These are phyloP conservation scores for Paedocypris sp. DNA, from an alignment of 2,113 vertebrate species.

Conservation along the genomic window DNA sequence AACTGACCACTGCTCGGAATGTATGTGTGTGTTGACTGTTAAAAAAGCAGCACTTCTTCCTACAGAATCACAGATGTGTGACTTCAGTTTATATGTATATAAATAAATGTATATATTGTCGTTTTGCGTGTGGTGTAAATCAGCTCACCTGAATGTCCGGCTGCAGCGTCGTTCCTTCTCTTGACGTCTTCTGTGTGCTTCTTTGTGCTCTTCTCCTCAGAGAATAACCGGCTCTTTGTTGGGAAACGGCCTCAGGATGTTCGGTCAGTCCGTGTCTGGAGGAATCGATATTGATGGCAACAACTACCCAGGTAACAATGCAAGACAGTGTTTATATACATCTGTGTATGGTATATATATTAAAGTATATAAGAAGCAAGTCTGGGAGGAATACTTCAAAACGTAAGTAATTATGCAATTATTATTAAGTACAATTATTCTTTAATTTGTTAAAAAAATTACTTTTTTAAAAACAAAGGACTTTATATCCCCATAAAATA, in stretches of 20 bases:
- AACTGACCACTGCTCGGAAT: no score
- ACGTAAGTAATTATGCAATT: neutral
- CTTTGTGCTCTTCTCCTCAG: conserved; percentile 41
- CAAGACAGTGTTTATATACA: neutral
- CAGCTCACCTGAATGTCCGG: neutral
- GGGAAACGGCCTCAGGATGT: conserved; percentile 65
- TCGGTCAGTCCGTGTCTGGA: conserved; percentile 76
- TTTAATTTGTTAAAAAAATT: neutral
- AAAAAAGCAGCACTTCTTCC: no score
- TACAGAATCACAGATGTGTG: no score
- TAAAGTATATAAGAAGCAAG: no score
- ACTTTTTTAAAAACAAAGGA: neutral
- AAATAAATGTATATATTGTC: no score
- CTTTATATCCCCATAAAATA: no score
- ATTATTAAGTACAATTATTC: neutral
- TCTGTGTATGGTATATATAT: no score
- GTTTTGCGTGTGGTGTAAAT: no score
- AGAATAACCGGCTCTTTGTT: conserved; percentile 65
- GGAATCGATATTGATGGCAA: conserved; percentile 74
- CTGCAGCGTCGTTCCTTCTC: neutral
- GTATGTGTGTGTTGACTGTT: no score
- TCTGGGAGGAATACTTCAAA: neutral
- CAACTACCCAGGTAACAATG: conserved; percentile 67
- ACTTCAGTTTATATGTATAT: no score
- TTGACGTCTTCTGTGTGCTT: neutral